Evolutionary conservation across 2,888 invertebrate genomes (phyloP).

Genomic region (Tachina grossa): DNA sequence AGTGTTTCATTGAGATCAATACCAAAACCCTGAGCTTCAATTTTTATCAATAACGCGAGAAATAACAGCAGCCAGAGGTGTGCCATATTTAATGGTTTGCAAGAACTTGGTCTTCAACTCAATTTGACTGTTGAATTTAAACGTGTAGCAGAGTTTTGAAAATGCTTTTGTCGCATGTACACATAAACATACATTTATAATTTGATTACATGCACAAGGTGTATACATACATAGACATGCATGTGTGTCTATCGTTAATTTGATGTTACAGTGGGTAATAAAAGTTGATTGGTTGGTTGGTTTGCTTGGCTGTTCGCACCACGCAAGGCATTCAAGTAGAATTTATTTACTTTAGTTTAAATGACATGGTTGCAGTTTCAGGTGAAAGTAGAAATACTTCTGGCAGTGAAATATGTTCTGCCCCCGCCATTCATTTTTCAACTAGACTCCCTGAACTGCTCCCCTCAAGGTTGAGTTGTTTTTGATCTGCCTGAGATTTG

Average conservation of each 20-base stretch:
- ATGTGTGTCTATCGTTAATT: neutral
- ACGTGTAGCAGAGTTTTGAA: slow-evolving; percentile 14
- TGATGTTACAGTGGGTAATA: slow-evolving; percentile 3
- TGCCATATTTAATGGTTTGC: slow-evolving; percentile 71
- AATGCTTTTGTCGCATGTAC: neutral
- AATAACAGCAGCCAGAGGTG: slow-evolving; percentile 69
- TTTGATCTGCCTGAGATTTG: too few relatives aligned
- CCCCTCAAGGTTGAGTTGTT: too few relatives aligned
- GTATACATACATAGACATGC: neutral
- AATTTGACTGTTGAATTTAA: slow-evolving; percentile 49
- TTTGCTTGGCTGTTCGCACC: neutral
- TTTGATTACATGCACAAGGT: slow-evolving; percentile 33
- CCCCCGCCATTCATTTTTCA: too few relatives aligned
- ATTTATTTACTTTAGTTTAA: too few relatives aligned
- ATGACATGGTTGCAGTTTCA: too few relatives aligned
- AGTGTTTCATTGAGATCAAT: slow-evolving; percentile 74
- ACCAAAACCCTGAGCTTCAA: slow-evolving; percentile 71
- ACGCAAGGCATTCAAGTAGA: neutral
- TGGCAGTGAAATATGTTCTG: too few relatives aligned
- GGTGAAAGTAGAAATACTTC: too few relatives aligned
- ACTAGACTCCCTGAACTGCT: too few relatives aligned
- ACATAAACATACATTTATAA: neutral
- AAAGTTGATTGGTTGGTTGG: neutral
- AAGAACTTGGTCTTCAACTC: slow-evolving; percentile 24
- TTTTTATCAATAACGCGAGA: slow-evolving; percentile 17